Evolutionary conservation across 1,140 invertebrate genomes (phyloP), one percentile per base, ranked within the genome.

Genomic region (Eufriesea mexicana): DNA sequence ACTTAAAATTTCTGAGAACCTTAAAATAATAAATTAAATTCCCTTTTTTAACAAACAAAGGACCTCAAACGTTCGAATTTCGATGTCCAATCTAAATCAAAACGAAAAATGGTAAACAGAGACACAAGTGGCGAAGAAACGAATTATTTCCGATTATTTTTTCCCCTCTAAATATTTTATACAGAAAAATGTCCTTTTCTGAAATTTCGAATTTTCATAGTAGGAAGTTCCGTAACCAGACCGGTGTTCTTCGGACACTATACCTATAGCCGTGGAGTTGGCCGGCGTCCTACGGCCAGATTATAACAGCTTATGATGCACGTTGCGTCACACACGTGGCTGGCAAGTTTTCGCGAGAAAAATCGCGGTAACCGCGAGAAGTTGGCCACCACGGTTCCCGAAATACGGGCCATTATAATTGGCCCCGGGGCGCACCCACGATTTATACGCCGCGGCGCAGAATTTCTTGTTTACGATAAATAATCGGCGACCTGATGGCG

Each of bases 341-440:
- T 86, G 84, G 86, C 86, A 89, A 90, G 74, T 87, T 35, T 47
- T 66, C 75, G 42, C 55, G 83, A 82, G 57, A 87, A 87, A 89
- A 87, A 83, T 79, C 18, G 14, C 28, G 49, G 5, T 20, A 23
- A 20, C 45, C 42, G 42, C 35, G 64, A 47, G 35, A 35, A 66
- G 51, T 54, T 72, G 70, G 18, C 51, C 70, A 72, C 70, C 64
- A 47, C 70, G 78, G 71, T 61, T 87, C 85, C 74, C 79, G 62
- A 87, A 87, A 87, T 87, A 86, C 79, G 62, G 57, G 42, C 25
- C 49, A 87, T 86, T 87, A 87, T 87, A 87, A 87, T 87, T 86
- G 84, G 84, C 16, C 20, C 47, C 20, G 10, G 49, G 64, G n/a
- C 42, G 54, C 85, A 73, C 84, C 85, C 73, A 86, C 85, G 66